These are phyloP conservation scores for Cyclophora albipunctata DNA, from an alignment of 2,888 invertebrate genomes.

Conservation along the genomic window DNA sequence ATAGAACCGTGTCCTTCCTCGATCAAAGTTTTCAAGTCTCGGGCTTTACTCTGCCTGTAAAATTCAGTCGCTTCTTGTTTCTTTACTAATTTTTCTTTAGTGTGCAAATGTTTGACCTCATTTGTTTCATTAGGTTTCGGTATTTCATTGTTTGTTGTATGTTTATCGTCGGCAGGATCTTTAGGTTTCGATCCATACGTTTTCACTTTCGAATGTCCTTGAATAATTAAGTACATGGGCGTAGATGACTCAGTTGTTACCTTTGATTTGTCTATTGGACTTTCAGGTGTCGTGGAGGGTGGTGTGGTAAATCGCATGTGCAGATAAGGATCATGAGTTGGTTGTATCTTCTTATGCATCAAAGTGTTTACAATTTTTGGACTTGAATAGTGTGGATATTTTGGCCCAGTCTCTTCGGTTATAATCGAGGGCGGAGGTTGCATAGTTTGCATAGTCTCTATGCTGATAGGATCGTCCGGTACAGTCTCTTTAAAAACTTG, in stretches of 20 bases:
- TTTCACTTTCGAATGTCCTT: constrained; percentile 90
- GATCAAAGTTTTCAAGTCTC: constrained; percentile 53
- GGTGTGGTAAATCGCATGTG: constrained; percentile 67
- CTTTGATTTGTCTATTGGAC: constrained; percentile 30
- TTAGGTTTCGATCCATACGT: constrained; percentile 82
- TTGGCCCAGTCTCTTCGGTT: constrained; percentile 27
- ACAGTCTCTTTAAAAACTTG: constrained; percentile 52
- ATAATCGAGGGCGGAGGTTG: constrained; percentile 66
- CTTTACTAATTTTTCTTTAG: constrained; percentile 49
- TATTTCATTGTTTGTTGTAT: constrained; percentile 65
- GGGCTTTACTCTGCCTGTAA: constrained; percentile 45
- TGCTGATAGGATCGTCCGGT: constrained; percentile 36
- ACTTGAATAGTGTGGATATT: constrained; percentile 33
- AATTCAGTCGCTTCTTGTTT: constrained; percentile 37
- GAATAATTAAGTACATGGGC: constrained; percentile 85
- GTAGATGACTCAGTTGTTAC: constrained; percentile 63
- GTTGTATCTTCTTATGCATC: constrained; percentile 15
- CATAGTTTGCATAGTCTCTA: constrained; percentile 78
- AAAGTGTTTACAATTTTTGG: constrained; percentile 33
- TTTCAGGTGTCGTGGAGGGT: constrained; percentile 70
- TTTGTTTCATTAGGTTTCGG: constrained; percentile 65
- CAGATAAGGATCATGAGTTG: constrained; percentile 59
- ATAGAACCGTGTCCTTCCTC: constrained; percentile 65
- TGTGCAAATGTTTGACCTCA: constrained; percentile 76
- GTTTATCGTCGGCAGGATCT: constrained; percentile 51